Conservation (phyloP, 92 coral and sea anemone species). For the Pocillopora meandrina region DNA sequence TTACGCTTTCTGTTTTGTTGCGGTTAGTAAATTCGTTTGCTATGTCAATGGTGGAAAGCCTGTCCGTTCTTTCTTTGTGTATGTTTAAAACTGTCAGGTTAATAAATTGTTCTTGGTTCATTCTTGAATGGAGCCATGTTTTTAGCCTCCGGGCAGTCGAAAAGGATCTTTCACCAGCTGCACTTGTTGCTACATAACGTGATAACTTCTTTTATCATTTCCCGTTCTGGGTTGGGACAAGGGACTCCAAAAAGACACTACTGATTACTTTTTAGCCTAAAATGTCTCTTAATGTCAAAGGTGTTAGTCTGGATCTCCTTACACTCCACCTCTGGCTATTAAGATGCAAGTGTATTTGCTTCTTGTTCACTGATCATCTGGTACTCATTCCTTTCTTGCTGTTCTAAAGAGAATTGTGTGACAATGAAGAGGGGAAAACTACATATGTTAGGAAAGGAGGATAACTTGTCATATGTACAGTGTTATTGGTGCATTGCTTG, state of each 20-base stretch:
- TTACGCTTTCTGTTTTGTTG: conserved; percentile 44
- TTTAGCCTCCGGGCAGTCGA: not conserved
- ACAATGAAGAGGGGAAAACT: conserved; percentile 22
- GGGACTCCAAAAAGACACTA: no score
- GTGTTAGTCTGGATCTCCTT: no score
- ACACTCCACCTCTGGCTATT: no score
- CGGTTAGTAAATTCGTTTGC: conserved; percentile 42
- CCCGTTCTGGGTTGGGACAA: no score
- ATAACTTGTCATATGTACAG: conserved; percentile 12
- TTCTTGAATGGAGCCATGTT: not conserved
- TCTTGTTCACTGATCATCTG: conserved; percentile 26
- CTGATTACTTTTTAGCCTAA: no score
- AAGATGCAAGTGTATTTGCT: not conserved
- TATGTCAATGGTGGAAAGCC: conserved; percentile 36
- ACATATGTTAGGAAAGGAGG: conserved; percentile 35
- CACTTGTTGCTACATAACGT: not conserved
- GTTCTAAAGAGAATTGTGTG: conserved; percentile 37
- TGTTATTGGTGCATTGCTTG: not conserved
- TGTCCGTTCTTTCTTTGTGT: conserved; percentile 65
- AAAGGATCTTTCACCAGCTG: conserved; percentile 1
- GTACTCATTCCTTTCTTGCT: conserved; percentile 27
- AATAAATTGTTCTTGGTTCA: not conserved
- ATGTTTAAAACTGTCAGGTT: conserved; percentile 38
- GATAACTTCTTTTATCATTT: not conserved
- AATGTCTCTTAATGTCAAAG: no score